phyloP scores from a whole-genome alignment of 2,113 vertebrate species.

The Zootoca vivipara region DNA sequence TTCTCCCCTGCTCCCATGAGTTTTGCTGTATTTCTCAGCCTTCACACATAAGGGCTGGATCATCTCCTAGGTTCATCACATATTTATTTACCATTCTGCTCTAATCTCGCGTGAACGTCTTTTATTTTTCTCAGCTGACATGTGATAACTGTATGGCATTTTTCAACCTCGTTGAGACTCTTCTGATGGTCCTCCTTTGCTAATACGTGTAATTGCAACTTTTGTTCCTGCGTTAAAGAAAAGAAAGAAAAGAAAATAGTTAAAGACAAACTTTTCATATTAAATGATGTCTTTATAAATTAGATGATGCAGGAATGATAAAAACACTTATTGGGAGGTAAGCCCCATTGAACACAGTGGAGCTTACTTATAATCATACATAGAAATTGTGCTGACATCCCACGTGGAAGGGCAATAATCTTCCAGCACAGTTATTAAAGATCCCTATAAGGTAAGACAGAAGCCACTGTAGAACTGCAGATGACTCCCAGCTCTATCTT shows the following conservation, averaged over 20 bases:
- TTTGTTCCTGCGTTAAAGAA: conserved; percentile 83
- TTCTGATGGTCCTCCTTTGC: conserved; percentile 88
- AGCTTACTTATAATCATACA: background rate
- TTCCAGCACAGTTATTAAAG: background rate
- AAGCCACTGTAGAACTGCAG: background rate
- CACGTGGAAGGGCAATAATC: background rate
- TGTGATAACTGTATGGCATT: conserved; percentile 80
- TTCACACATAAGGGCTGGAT: background rate
- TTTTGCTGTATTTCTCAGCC: background rate
- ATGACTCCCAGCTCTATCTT: no score
- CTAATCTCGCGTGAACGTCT: conserved; percentile 83
- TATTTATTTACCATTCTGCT: conserved; percentile 89
- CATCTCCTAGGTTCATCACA: background rate
- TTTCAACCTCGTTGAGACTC: conserved; percentile 89
- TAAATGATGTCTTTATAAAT: background rate
- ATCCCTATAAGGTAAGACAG: background rate
- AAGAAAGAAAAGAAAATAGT: background rate
- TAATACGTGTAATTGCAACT: conserved; percentile 82
- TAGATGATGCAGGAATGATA: background rate
- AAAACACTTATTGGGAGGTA: background rate
- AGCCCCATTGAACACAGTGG: background rate
- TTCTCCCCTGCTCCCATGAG: background rate
- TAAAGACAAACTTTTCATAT: background rate
- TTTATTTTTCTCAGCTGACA: conserved; percentile 83
- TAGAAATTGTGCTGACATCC: background rate